A percentile compares a stretch with the other conserved stretches of the same genome.
phyloP scores from a whole-genome alignment of 2,888 invertebrate genomes.

The Fragum whitleyi region DNA sequence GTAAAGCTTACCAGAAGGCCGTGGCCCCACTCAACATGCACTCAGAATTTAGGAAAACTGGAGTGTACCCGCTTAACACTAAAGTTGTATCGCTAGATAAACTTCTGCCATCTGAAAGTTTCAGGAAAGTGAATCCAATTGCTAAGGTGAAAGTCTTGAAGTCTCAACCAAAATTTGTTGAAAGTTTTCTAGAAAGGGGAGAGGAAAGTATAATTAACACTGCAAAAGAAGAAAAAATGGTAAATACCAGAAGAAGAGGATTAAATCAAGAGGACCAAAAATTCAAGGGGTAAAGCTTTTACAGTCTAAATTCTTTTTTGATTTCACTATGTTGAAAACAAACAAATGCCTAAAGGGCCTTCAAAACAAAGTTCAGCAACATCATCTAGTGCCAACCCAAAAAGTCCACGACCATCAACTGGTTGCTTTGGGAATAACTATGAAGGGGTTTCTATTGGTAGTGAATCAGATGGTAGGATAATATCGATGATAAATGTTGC shows the following conservation, averaged over 20 bases:
- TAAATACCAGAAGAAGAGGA: background rate
- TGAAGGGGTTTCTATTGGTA: background rate
- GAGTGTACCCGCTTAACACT: too few species aligned
- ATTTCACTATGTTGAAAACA: background rate
- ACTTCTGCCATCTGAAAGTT: too few species aligned
- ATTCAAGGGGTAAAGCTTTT: constrained; percentile 16
- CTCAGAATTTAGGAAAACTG: too few species aligned
- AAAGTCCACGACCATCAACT: constrained; percentile 21
- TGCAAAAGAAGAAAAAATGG: background rate
- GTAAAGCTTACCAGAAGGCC: constrained; percentile 32
- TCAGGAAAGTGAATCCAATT: too few species aligned
- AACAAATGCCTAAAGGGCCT: background rate
- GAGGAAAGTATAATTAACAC: background rate
- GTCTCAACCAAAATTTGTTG: too few species aligned
- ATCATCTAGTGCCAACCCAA: background rate
- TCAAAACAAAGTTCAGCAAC: background rate
- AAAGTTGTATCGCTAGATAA: too few species aligned
- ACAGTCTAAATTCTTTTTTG: background rate
- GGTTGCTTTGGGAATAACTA: constrained; percentile 8
- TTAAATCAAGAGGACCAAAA: background rate
- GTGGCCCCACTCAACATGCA: too few species aligned
- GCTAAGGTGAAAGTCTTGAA: too few species aligned
- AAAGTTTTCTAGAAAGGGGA: too few species aligned
- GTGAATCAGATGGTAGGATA: background rate
- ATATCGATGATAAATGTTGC: constrained; percentile 22